Evolutionary conservation across 2,888 invertebrate genomes (phyloP).

Genomic region (Tetheella fluctuosa): DNA sequence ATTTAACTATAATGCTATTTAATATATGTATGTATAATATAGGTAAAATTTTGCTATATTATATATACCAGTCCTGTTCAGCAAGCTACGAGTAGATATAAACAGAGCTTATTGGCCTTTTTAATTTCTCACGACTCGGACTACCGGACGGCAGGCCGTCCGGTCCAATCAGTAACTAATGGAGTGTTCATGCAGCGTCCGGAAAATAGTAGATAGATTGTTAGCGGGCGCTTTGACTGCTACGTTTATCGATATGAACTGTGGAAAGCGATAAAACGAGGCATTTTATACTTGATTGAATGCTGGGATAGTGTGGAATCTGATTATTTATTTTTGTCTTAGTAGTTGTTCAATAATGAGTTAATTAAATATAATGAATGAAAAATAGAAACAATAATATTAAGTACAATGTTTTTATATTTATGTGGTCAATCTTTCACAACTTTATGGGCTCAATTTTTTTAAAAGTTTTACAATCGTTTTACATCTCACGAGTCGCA

Average conservation of each 20-base stretch:
- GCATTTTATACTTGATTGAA: neutral
- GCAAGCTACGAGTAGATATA: neutral
- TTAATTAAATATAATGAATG: too few species aligned
- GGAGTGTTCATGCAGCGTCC: constrained; percentile 31
- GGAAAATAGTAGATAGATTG: constrained; percentile 30
- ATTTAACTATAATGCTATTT: too few species aligned
- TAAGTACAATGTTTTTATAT: too few species aligned
- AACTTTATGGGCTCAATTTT: too few species aligned
- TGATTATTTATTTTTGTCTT: too few species aligned
- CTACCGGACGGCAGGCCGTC: constrained; percentile 12
- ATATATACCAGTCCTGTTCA: neutral
- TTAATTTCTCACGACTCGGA: constrained; percentile 43
- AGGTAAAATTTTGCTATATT: too few species aligned
- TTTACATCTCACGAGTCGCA: too few species aligned
- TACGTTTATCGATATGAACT: neutral
- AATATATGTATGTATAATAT: too few species aligned
- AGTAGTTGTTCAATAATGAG: too few species aligned
- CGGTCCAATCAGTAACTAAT: constrained; percentile 35
- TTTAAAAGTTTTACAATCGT: too few species aligned
- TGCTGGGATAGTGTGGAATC: neutral
- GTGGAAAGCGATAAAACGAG: neutral
- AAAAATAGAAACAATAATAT: too few species aligned
- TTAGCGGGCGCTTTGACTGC: neutral
- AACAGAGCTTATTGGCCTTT: constrained; percentile 37
- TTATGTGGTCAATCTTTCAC: too few species aligned